Evolutionary conservation across 2,888 invertebrate genomes (phyloP), one percentile per base, ranked within the genome.

Genomic region (Homarus gammarus): DNA sequence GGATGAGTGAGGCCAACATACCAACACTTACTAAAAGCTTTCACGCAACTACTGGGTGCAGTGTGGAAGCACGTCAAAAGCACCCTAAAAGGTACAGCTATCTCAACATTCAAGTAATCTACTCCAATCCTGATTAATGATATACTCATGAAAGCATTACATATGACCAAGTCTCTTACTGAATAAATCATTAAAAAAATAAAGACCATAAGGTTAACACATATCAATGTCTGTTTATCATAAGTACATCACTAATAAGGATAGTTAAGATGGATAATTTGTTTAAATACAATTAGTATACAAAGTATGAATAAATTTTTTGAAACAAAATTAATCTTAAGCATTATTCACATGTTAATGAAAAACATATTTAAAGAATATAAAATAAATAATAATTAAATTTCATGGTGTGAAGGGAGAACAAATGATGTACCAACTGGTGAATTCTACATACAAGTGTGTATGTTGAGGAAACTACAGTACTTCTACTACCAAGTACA

Each of bases 41-140:
- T 27, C 68, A 82, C 82, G 64, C 64, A 77, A 85, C 85, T 83
- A 81, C 75, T 84, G 83, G 83, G 83, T 88, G 88, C 70, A 84
- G 77, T 78, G 83, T 49, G 88, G 68, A 88, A 88, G 88, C 83
- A 88, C 83, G 27, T 77, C 77, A 88, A 72, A 81, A 77, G 75
- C 82, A 88, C 64, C 88, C 70, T 88, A 77, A 88, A 78, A 82
- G 82, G 82, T 68, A 82, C 68, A 68, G 82, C 68, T 82, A 82
- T 82, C 61, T 82, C 31, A 82, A 82, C 82, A 40, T 68, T 82
- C 38, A 68, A 6, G 22, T 82, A 27, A 36, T 33, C 68, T 82
- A 64, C 33, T 68, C 27, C 27, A 61, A 40, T 82, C 40, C 27
- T 12, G 40, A 82, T 68, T 82, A 38, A 64, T 64, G 64, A 61